Evolutionary conservation across 2,113 vertebrate genomes (phyloP), one percentile per base, ranked within the genome.

Genomic region (Ptilonorhynchus violaceus): DNA sequence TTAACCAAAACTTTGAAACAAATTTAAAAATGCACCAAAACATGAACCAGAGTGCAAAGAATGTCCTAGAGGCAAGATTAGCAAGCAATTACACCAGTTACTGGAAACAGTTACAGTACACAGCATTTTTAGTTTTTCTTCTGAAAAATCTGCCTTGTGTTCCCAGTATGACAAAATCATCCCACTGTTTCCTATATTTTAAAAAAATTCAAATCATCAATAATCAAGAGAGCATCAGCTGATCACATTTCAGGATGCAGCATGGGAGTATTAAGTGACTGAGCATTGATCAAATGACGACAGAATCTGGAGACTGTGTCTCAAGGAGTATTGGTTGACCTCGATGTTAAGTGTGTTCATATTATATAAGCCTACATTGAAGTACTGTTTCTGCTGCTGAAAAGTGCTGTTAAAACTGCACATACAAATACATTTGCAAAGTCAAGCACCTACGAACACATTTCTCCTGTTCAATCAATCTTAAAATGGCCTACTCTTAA

Each of bases 251-350:
- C 82, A 89, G 85, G 82, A 68, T 86, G 78, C 94, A 86, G 67
- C 79, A 94, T 52, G 73, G 91, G 83, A 92, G 62, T 86, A 96
- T 85, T 82, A 92, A 88, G 94, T 88, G 77, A 78, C 76, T 52
- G 41, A 94, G 86, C 89, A 95, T 23, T 96, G 89, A 93, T 89
- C 85, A 81, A 95, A 94, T 59, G 76, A 86, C 9, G 47, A 82
- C 85, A 96, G 91, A 95, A 88, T 81, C 91, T 93, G 77, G 74
- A 96, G 76, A 80, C 88, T 44, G 80, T 91, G 77, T 49, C 68
- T 95, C 73, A 53, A 92, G 88, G 79, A 83, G 53, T 59, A 58
- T 15, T 74, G 85, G 78, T 27, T 81, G 80, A 95, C 67, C 88
- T 85, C 63, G 35, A 52, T 91, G 86, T 92, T 95, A 93, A 96